phyloP scores from a whole-genome alignment of 2,797 vertebrate species.

The Tapera naevia region DNA sequence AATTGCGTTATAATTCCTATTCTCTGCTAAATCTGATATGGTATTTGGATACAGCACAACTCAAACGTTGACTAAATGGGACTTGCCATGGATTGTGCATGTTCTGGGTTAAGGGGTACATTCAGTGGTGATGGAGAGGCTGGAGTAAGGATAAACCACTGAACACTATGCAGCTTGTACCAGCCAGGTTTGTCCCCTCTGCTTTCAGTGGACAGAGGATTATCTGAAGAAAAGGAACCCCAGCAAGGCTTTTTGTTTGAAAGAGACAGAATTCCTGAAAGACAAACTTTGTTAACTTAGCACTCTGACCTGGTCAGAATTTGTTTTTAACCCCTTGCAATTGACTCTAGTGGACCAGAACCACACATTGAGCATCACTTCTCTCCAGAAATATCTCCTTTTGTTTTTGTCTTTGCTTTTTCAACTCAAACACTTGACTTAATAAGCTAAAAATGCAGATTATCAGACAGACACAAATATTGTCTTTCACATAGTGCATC shows the following conservation, averaged over 20 bases:
- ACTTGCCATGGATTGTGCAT: neutral
- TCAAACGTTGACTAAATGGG: neutral
- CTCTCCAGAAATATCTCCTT: neutral
- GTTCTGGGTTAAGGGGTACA: neutral
- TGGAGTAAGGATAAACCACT: neutral
- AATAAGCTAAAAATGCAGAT: neutral
- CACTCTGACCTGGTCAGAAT: too few species aligned
- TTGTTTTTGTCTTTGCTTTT: neutral
- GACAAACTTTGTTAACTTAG: too few species aligned
- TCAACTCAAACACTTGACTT: neutral
- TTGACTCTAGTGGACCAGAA: neutral
- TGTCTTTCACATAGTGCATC: neutral
- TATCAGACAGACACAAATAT: neutral
- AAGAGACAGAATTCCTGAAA: too few species aligned
- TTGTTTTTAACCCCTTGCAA: neutral
- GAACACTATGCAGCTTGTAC: accelerated
- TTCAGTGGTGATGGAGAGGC: neutral
- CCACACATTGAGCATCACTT: neutral
- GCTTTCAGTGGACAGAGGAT: neutral
- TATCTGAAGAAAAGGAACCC: neutral
- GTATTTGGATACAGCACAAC: neutral
- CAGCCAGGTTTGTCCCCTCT: neutral
- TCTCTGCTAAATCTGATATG: neutral
- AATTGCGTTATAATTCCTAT: neutral
- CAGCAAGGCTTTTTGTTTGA: neutral